Base-by-base conservation (phyloP, 2,888 invertebrate genomes). In the Ormyrus labotus region DNA sequence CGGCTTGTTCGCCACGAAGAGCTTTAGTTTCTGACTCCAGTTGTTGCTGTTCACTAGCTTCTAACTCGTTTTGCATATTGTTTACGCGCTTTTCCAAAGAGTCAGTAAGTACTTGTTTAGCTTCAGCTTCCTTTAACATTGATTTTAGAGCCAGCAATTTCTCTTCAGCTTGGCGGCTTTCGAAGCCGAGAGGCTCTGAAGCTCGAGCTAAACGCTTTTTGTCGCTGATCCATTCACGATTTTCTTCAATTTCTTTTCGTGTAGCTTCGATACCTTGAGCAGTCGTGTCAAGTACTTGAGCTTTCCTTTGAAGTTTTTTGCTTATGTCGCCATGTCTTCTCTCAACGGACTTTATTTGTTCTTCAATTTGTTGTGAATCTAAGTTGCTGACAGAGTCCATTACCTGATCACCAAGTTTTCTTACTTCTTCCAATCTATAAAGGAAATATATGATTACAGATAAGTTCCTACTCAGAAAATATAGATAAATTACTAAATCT, bases 281-380 rank as follows among this genome's bases (percentile, higher is more conserved):
- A 0, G 97, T 96, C 83, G 95, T 95, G 86, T 97, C 96, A 69
- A 97, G 91, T 83, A 97, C 94, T 91, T 97, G 96, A 0, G 94
- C 91, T 89, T 97, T 97, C 73, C 97, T 94, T 88, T 96, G 96
- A 70, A 97, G 93, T 74, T 97, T 94, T 89, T 97, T 97, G 0
- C 94, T 93, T 0, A 97, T 94, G 87, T 98, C 97, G 83, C 95
- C 95, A 87, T 96, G 95, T 82, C 96, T 93, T 83, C 97, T 93
- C 88, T 98, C 97, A 0, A 96, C 93, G 0, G 96, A 95, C 89
- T 96, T 96, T 89, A 96, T 93, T 91, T 96, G 96, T 89, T 97
- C 97, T 88, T 97, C 97, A 1, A 97, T 95, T 92, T 97, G 97
- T 88, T 97, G 97, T 0, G 96, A 95, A 88, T 97, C 97, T 83